These are phyloP conservation scores for Drosophila merina DNA, from an alignment of 2,888 invertebrate species.

Conservation along the genomic window DNA sequence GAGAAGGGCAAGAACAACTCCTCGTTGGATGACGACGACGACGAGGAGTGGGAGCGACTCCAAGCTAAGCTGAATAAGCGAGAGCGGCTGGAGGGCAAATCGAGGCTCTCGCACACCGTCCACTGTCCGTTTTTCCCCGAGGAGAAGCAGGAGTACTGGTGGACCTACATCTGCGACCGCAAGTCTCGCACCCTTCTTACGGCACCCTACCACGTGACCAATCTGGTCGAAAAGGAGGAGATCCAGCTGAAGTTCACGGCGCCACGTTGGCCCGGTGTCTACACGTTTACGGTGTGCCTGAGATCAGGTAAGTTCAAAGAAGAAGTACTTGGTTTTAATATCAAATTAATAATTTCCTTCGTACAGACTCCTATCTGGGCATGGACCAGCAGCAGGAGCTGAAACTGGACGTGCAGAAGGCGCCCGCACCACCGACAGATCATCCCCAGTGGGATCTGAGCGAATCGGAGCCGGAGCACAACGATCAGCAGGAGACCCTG, in stretches of 20 bases:
- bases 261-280: conserved; percentile 95
- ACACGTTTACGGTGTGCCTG: conserved; percentile 96
- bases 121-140: conserved; percentile 98
- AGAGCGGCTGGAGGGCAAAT: conserved; percentile 96
- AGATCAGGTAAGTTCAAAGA: conserved; percentile 87
- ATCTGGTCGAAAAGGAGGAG: conserved; percentile 94
- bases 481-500: conserved; percentile 87
- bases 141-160: conserved; percentile 99
- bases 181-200: conserved; percentile 96
- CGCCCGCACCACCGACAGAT: conserved; percentile 94
- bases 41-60: conserved; percentile 96
- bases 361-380: conserved; percentile 95
- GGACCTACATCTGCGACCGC: conserved; percentile 98
- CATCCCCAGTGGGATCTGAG: conserved; percentile 99
- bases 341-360: not conserved
- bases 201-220: conserved; percentile 96
- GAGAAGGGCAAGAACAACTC: conserved; percentile 86
- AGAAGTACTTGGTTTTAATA: not conserved
- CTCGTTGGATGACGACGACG: conserved; percentile 87
- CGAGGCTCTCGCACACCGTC: conserved; percentile 97
- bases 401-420: conserved; percentile 98
- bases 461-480: conserved; percentile 92
- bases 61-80: conserved; percentile 94
- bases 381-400: conserved; percentile 98
- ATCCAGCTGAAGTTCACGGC: conserved; percentile 98